Evolutionary conservation across 1,140 invertebrate genomes (phyloP), one percentile per base, ranked within the genome.

Genomic region (Popillia japonica): DNA sequence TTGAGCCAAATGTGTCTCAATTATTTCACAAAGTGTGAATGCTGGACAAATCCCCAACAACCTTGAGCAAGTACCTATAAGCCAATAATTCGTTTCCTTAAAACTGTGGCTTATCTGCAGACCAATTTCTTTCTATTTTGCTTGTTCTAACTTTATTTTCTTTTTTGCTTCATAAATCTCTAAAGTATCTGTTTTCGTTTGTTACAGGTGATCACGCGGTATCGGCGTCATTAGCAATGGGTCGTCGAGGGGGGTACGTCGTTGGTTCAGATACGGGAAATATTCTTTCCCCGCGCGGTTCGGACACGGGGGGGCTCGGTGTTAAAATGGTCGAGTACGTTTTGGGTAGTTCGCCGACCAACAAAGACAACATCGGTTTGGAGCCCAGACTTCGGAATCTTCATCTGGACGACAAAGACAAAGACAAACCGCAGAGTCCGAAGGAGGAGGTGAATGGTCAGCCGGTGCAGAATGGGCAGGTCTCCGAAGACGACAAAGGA

Each of bases 271-370:
- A 87, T 84, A 85, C 85, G 77, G 89, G 89, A 81, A 87, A 88
- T 84, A 92, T 93, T 79, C 85, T 94, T 68, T 93, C 92, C 2
- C 94, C 94, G 14, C 89, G 94, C 72, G 90, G 90, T 59, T 90
- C 90, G 61, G 91, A 92, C 84, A 89, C 90, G 82, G 95, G 93
- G 77, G 95, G 95, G 40, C 91, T 98, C 75, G 96, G 96, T 76
- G 95, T 98, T 75, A 98, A 99, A 90, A 98, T 99, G 96, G 97
- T 98, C n/a, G 97, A 99, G 88, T 98, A 98, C 86, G 96, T 99
- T 61, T 90, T 99, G 79, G 93, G 95, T 77, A 95, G 94, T 77
- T 98, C 96, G 72, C 96, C 97, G 9, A 97, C 95, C 48, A 90
- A 91, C 78, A 94, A 94, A 85, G 92, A 93, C 78, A 92, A 90